Percentiles rank a stretch among this genome's conserved stretches.
Evolutionary conservation across 1,140 invertebrate genomes (phyloP).

Genomic region (Gonioctena quinquepunctata): DNA sequence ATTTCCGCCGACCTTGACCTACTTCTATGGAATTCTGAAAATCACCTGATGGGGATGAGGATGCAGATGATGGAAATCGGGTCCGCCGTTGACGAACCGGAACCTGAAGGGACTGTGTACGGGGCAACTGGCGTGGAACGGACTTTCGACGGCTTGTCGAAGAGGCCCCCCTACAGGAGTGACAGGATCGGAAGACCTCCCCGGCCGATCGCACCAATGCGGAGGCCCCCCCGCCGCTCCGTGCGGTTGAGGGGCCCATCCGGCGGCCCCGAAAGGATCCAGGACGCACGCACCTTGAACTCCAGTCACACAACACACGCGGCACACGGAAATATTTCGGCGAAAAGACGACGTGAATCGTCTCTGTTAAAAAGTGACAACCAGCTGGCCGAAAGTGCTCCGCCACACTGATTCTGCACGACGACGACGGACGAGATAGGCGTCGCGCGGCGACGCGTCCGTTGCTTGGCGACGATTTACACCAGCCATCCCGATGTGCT

Average conservation of each 20-base stretch:
- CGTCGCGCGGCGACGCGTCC: neutral
- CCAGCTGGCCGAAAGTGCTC: neutral
- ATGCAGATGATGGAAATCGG: conserved; percentile 33
- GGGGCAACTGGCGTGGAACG: conserved; percentile 60
- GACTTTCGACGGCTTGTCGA: conserved; percentile 39
- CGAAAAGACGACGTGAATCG: neutral
- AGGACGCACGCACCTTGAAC: conserved; percentile 31
- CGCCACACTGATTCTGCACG: conserved; percentile 2
- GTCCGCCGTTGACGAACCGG: conserved; percentile 62
- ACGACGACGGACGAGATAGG: neutral
- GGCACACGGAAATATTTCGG: neutral
- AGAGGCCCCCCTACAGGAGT: conserved; percentile 47
- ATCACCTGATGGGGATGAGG: conserved; percentile 36
- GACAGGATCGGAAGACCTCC: conserved; percentile 52
- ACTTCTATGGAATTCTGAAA: neutral
- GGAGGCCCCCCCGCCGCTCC: conserved; percentile 42
- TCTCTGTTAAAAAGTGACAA: conserved; percentile 6
- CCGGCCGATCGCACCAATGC: conserved; percentile 50
- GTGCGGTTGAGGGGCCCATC: conserved; percentile 46
- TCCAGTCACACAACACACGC: neutral
- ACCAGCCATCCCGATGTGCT: neutral
- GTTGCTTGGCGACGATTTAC: neutral
- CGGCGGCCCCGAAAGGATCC: conserved; percentile 52
- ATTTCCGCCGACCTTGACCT: neutral
- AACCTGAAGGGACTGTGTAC: conserved; percentile 69